Base-by-base conservation (phyloP, 2,888 invertebrate genomes). In the Heteropelma amictum region DNA sequence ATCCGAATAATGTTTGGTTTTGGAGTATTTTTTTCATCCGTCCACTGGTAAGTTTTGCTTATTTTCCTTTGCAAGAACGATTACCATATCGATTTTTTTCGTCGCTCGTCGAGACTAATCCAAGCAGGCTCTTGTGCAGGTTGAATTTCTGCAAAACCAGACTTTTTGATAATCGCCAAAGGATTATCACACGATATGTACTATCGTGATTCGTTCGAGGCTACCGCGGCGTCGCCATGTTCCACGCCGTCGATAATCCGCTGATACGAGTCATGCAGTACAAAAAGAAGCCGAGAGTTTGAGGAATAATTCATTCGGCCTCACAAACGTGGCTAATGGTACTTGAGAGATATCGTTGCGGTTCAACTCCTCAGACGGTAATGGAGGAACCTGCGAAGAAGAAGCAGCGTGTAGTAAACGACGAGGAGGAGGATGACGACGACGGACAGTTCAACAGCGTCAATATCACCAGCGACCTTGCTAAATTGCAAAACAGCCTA, bases 381-480 rank as follows among this genome's bases (percentile, higher is more conserved):
- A 94, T 94, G 94, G 93, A 95, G 90, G 96, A 96, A 90, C 96
- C 96, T 80, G 94, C 94, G 83, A 95, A 95, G 88, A 96, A 96
- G 91, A 94, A 96, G 87, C 93, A 94, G 87, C 93, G 95, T 85
- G 93, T 95, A 81, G 90, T 88, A 53, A 90, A 90, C 74, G 89
- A 93, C 80, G 91, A 91, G 6, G 92, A 92, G 7, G 92, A 92
- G 76, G 91, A 91, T 54, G 93, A 93, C 78, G 92, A 92, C 77
- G 89, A 71, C 49, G 75, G 23, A 23, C 3, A 5, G 17, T n/a
- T 40, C 3, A 26, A 23, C 3, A 23, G 17, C 2, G 56, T 26
- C 10, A 47, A 38, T 49, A 5, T 65, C 5, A 42, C 92, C 81
- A 91, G 81, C 81, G 92, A 93, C 77, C 88, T 93, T 47, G 91